A percentile compares a stretch with the other conserved stretches of the same genome.
These are phyloP conservation scores for Allygus modestus DNA, from an alignment of 2,888 invertebrate species.

Conservation along the genomic window DNA sequence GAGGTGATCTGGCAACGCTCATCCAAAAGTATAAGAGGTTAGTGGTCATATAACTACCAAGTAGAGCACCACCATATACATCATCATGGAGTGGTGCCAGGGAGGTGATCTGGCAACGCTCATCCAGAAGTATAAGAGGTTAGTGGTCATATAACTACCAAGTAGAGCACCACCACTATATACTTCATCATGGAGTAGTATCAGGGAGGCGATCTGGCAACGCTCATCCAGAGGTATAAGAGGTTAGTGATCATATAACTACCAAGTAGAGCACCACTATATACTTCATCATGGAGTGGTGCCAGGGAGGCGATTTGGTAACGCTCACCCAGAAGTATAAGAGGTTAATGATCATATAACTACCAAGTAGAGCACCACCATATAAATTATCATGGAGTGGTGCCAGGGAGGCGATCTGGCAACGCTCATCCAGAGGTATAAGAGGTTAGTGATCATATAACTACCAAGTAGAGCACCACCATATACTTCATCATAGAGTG, in stretches of 20 bases:
- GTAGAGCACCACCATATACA: slow-evolving; percentile 75
- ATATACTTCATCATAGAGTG: no score
- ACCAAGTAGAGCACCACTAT: no score
- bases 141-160: slow-evolving; percentile 45
- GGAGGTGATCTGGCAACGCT: slow-evolving; percentile 79
- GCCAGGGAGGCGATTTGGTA: no score
- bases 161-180: no score
- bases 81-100: slow-evolving; percentile 81
- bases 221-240: no score
- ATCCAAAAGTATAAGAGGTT: slow-evolving; percentile 76
- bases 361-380: slow-evolving; percentile 77
- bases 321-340: no score
- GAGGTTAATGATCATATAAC: slow-evolving; percentile 79
- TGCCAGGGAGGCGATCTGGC: slow-evolving; percentile 80
- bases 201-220: no score
- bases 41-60: slow-evolving; percentile 12
- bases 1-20: slow-evolving; percentile 79
- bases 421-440: slow-evolving; percentile 77
- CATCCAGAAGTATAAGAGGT: slow-evolving; percentile 76
- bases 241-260: no score
- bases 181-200: no score
- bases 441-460: slow-evolving; percentile 70
- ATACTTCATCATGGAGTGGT: no score
- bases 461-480: no score
- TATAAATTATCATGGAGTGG: slow-evolving; percentile 82